Percentiles rank a stretch among this genome's conserved stretches.
Conservation (phyloP, 1,140 invertebrate genomes). For the Campoletis sonorensis region DNA sequence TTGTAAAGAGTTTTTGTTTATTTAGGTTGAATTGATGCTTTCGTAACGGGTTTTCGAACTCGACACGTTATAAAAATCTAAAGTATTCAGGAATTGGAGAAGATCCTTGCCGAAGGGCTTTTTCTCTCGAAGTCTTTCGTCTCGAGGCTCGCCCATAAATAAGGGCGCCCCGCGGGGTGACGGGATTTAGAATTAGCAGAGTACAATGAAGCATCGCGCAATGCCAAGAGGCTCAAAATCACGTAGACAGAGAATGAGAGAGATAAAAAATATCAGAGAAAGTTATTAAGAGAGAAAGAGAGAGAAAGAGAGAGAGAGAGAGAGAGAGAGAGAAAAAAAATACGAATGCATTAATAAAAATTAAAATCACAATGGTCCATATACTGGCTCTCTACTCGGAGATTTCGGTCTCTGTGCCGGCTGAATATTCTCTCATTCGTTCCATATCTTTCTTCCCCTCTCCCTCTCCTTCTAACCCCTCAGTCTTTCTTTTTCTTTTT, state of each 20-base stretch:
- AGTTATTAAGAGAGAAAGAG: no score
- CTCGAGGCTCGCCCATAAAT: constrained; percentile 25
- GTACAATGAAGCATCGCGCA: constrained; percentile 44
- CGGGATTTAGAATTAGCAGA: constrained; percentile 51
- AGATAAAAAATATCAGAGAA: background rate
- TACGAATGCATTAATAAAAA: constrained; percentile 51
- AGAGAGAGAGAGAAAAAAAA: background rate
- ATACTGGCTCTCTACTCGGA: constrained; percentile 36
- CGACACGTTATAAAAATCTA: no score
- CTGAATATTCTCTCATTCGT: constrained; percentile 31
- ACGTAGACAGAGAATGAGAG: background rate
- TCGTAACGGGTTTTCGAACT: no score
- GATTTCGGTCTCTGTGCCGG: background rate
- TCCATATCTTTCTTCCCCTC: background rate
- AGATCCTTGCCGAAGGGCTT: background rate
- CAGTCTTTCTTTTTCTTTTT: background rate
- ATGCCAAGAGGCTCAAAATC: constrained; percentile 27
- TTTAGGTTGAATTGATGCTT: no score
- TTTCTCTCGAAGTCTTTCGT: background rate
- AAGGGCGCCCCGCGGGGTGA: constrained; percentile 1
- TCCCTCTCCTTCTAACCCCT: background rate
- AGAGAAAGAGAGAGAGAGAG: background rate
- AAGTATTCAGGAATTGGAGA: background rate
- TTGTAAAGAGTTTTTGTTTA: no score
- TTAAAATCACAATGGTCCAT: constrained; percentile 53